A percentile compares a stretch with the other conserved stretches of the same genome.
Conservation (phyloP, 2,797 vertebrate genomes). For the Tolypeutes matacus region DNA sequence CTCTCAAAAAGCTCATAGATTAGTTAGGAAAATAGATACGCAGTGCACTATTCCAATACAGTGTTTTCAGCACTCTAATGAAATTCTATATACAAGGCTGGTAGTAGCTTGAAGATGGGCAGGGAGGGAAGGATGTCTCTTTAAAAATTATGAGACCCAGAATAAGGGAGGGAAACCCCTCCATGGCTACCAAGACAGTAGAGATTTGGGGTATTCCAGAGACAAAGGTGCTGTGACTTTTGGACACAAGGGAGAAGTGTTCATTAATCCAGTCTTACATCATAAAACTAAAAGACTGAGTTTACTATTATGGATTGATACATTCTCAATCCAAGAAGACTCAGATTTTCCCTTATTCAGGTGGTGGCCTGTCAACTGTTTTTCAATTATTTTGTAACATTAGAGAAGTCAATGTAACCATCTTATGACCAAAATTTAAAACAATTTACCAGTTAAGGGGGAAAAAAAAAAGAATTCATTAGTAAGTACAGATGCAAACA, state of each 20-base stretch:
- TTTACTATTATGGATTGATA: not conserved
- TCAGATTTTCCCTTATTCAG: not conserved
- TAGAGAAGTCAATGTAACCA: constrained; percentile 22
- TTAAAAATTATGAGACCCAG: not conserved
- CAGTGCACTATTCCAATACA: not conserved
- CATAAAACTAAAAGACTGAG: not conserved
- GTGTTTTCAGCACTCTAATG: not conserved
- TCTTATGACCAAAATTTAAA: constrained; percentile 56
- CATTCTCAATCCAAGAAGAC: not conserved
- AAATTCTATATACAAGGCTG: constrained; percentile 15
- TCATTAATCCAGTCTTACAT: constrained; percentile 14
- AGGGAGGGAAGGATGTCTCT: not conserved
- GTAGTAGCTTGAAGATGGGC: not conserved
- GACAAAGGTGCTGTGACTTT: not conserved
- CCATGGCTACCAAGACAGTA: not conserved
- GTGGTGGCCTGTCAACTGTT: not conserved
- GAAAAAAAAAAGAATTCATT: constrained; percentile 17
- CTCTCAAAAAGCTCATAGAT: constrained; percentile 50
- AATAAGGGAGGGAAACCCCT: not conserved
- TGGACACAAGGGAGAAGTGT: not conserved
- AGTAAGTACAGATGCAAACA: constrained; percentile 40
- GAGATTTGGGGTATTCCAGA: not conserved
- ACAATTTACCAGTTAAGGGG: not conserved
- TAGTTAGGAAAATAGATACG: not conserved
- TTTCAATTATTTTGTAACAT: constrained; percentile 38